Conservation (phyloP, 2,888 invertebrate species). For the Chouioia cunea region DNA sequence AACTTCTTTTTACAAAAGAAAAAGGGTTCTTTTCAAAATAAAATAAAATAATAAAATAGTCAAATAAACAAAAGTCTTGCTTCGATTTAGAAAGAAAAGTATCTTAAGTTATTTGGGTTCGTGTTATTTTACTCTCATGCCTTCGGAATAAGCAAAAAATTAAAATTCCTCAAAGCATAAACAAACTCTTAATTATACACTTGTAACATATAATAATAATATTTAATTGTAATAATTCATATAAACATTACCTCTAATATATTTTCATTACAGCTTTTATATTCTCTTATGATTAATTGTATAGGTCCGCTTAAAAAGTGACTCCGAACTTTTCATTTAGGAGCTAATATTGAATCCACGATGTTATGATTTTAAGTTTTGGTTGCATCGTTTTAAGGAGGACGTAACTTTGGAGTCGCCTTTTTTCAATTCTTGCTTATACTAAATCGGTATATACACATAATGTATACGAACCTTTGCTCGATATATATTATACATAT, state of each 20-base stretch:
- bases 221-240: slow-evolving; percentile 63
- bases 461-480: slow-evolving; percentile 59
- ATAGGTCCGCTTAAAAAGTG: slow-evolving; percentile 22
- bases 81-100: slow-evolving; percentile 58
- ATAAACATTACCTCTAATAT: slow-evolving; percentile 66
- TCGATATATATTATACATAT: slow-evolving; percentile 60
- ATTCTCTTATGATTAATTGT: slow-evolving; percentile 24
- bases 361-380: slow-evolving; percentile 10
- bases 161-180: slow-evolving; percentile 65
- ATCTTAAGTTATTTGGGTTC: slow-evolving; percentile 42
- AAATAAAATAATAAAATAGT: slow-evolving; percentile 17
- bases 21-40: slow-evolving; percentile 11
- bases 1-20: slow-evolving; percentile 18
- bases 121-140: slow-evolving; percentile 41
- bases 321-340: slow-evolving; percentile 21
- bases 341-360: slow-evolving; percentile 11
- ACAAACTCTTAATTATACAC: slow-evolving; percentile 64
- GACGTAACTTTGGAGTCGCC: slow-evolving; percentile 28
- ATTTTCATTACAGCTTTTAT: slow-evolving; percentile 51
- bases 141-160: slow-evolving; percentile 61
- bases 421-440: slow-evolving; percentile 46
- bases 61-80: slow-evolving; percentile 32
- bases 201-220: slow-evolving; percentile 61
- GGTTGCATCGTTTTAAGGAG: slow-evolving; percentile 5
- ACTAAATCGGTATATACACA: slow-evolving; percentile 56